Percentiles rank a stretch among this genome's conserved stretches.
phyloP scores from a whole-genome alignment of 64 coral and sea anemone species.

The Porites australiensis region DNA sequence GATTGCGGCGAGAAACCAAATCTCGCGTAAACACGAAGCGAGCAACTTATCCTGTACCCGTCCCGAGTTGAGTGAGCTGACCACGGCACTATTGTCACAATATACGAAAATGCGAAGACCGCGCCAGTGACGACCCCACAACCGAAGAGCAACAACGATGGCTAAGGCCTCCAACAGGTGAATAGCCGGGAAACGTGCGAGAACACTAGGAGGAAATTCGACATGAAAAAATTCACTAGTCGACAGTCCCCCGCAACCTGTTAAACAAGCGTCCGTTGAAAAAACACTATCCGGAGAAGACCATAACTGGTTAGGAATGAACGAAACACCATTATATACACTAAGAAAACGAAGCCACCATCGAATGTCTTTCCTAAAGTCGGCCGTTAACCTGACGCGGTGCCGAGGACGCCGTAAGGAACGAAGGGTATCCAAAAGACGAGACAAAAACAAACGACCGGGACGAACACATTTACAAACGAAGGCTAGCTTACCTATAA shows the following conservation, averaged over 20 bases:
- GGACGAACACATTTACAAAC: constrained; percentile 22
- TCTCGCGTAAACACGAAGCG: too few species aligned
- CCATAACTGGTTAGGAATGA: neutral
- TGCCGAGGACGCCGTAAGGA: constrained; percentile 2
- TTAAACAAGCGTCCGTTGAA: constrained; percentile 20
- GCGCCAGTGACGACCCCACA: too few species aligned
- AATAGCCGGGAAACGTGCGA: too few species aligned
- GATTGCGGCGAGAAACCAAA: too few species aligned
- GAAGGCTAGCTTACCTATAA: constrained; percentile 24
- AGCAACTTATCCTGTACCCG: too few species aligned
- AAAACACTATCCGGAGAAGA: neutral
- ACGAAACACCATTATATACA: neutral
- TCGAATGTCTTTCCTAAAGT: constrained; percentile 1
- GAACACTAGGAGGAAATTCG: too few species aligned
- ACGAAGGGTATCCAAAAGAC: neutral
- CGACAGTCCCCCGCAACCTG: neutral
- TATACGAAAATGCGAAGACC: too few species aligned
- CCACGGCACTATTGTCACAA: too few species aligned
- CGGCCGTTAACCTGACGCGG: neutral
- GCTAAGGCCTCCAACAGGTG: too few species aligned
- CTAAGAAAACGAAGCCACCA: neutral
- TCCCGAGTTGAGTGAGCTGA: too few species aligned
- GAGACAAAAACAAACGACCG: constrained; percentile 2
- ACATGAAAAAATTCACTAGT: neutral
- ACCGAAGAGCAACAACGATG: too few species aligned